Conservation (phyloP, 1,140 invertebrate species). For the Eriocheir sinensis region DNA sequence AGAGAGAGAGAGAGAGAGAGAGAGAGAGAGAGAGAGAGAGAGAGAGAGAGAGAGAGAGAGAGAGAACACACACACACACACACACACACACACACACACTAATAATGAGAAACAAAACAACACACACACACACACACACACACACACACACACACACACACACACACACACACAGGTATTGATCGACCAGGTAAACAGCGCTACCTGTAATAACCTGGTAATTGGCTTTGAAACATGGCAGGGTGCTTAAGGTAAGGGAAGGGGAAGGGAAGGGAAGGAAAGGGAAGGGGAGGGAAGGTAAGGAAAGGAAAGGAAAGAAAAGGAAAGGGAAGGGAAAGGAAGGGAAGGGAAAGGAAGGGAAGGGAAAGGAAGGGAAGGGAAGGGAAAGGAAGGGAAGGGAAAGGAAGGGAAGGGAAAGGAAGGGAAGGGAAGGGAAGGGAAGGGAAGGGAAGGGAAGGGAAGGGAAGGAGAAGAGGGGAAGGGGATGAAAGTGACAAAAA, state of each 20-base stretch:
- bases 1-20: background rate
- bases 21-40: background rate
- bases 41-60: background rate
- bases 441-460: background rate
- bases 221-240: slow-evolving; percentile 9
- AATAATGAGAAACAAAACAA: background rate
- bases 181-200: background rate
- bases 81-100: no score
- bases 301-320: background rate
- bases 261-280: background rate
- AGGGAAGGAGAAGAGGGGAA: no score
- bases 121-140: background rate
- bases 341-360: no score
- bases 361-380: background rate
- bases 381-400: background rate
- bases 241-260: background rate
- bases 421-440: background rate
- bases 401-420: background rate
- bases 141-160: background rate
- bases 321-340: background rate
- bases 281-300: background rate
- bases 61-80: background rate
- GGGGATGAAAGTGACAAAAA: background rate
- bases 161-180: background rate
- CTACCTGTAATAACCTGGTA: background rate